phyloP scores from a whole-genome alignment of 2,113 vertebrate genomes.

The Struthidea cinerea region DNA sequence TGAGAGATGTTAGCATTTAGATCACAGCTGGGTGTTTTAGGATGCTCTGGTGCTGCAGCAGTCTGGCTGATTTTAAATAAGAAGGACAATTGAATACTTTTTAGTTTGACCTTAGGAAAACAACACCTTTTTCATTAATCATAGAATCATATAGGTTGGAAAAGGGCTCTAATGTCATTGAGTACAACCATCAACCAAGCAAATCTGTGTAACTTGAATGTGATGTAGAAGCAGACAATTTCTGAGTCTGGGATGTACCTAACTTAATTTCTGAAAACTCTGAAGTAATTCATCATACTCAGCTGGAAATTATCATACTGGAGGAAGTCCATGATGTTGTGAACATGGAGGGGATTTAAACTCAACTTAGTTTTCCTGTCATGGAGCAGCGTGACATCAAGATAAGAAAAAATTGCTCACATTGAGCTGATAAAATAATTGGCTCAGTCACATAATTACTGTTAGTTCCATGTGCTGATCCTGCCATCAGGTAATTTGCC shows the following conservation, averaged over 20 bases:
- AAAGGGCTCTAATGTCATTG: neutral
- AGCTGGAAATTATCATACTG: neutral
- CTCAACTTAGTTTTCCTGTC: neutral
- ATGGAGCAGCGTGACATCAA: neutral
- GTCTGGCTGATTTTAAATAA: neutral
- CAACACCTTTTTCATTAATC: neutral
- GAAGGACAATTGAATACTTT: neutral
- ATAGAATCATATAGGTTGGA: neutral
- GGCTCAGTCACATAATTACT: neutral
- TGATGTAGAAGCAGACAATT: neutral
- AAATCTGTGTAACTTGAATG: neutral
- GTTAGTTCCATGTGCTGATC: neutral
- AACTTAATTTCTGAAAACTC: neutral
- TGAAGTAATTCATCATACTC: neutral
- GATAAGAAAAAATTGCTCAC: neutral
- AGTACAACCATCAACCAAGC: neutral
- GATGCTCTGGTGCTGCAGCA: neutral
- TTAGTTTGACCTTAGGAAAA: neutral
- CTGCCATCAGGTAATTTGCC: neutral
- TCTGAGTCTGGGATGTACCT: neutral
- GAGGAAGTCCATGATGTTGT: neutral
- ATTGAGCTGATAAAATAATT: neutral
- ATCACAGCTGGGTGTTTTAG: neutral
- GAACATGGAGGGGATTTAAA: neutral
- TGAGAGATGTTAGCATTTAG: neutral